Evolutionary conservation across 92 coral and sea anemone species (phyloP).

Genomic region (Actinostola sp.): DNA sequence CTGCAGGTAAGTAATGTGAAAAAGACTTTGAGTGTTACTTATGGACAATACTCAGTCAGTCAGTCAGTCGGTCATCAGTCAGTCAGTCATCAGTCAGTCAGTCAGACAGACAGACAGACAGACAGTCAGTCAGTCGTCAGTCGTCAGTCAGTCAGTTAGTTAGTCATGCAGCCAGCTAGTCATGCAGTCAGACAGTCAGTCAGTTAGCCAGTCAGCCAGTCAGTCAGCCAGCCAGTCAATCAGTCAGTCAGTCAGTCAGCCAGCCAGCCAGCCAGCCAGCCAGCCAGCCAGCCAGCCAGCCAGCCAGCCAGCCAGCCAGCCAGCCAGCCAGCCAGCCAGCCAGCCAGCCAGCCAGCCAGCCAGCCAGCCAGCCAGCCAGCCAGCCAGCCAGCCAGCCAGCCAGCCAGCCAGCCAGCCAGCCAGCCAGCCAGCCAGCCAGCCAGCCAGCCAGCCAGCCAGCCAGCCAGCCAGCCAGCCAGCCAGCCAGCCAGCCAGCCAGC

Average conservation of each 20-base stretch:
- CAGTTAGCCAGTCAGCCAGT: neutral
- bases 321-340: too few species aligned
- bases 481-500: neutral
- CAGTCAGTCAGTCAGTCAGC: neutral
- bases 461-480: neutral
- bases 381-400: neutral
- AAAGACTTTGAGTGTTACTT: neutral
- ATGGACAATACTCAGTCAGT: too few species aligned
- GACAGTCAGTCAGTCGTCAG: neutral
- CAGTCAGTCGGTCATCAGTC: neutral
- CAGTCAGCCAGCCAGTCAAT: neutral
- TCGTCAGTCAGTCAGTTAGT: neutral
- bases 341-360: neutral
- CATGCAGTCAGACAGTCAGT: neutral
- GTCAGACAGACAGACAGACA: neutral
- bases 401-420: neutral
- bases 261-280: neutral
- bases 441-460: neutral
- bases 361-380: neutral
- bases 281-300: too few species aligned
- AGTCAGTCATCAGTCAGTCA: neutral
- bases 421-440: neutral
- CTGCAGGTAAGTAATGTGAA: constrained; percentile 68
- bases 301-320: too few species aligned
- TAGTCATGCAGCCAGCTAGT: neutral